Percentiles rank a stretch among this genome's conserved stretches.
Conservation (phyloP, 2,113 vertebrate genomes). For the Oenanthe oenanthe region DNA sequence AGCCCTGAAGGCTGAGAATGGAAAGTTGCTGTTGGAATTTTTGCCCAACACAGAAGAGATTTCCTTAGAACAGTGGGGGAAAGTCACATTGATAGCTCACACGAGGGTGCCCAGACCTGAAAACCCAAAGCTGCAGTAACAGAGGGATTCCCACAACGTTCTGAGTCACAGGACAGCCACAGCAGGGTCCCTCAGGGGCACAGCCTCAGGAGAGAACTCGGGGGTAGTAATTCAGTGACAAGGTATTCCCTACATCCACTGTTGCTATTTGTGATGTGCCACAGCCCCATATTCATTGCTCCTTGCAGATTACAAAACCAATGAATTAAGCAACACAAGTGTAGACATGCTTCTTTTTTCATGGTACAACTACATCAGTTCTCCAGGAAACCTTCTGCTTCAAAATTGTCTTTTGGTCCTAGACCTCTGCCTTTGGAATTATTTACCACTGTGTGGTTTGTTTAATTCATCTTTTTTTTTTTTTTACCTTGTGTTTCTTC, state of each 20-base stretch:
- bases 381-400: neutral
- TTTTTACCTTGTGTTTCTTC: neutral
- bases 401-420: neutral
- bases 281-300: neutral
- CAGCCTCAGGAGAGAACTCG: neutral
- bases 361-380: neutral
- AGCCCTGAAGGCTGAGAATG: neutral
- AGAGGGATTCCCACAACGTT: constrained; percentile 27
- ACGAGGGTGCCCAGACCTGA: neutral
- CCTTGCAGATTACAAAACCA: neutral
- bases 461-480: neutral
- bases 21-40: neutral
- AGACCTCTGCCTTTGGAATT: neutral
- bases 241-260: neutral
- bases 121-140: neutral
- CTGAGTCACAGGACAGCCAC: neutral
- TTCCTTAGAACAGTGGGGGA: neutral
- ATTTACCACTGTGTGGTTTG: neutral
- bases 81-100: neutral
- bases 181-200: neutral
- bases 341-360: neutral
- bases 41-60: neutral
- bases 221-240: neutral
- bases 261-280: neutral
- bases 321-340: neutral